phyloP scores from a whole-genome alignment of 2,113 vertebrate species.

The Varanus salvator region DNA sequence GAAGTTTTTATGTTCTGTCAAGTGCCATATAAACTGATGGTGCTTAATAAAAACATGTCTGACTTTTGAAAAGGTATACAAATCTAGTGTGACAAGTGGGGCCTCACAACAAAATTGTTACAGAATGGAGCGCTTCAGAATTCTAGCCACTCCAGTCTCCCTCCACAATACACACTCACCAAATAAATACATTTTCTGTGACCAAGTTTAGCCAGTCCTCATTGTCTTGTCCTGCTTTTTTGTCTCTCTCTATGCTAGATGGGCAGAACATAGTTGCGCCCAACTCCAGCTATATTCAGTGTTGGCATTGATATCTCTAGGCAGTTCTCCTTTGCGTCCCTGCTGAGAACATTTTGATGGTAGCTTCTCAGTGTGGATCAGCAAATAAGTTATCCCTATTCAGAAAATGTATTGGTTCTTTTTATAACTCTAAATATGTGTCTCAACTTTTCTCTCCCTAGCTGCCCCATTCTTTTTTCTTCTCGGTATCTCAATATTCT shows the following conservation, averaged over 20 bases:
- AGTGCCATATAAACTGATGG: not conserved
- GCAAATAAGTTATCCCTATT: not conserved
- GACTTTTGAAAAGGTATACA: not conserved
- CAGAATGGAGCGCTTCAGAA: not conserved
- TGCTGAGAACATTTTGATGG: no score
- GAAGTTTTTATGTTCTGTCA: not conserved
- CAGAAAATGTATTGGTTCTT: not conserved
- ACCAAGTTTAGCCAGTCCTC: not conserved
- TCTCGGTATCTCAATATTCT: not conserved
- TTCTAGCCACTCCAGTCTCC: not conserved
- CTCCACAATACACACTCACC: not conserved
- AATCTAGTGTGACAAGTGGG: not conserved
- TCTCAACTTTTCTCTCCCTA: not conserved
- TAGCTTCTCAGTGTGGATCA: not conserved
- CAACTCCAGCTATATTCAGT: not conserved
- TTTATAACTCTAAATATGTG: not conserved
- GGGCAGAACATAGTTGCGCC: not conserved
- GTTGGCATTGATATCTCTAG: not conserved
- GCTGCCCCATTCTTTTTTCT: not conserved
- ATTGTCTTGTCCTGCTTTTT: not conserved
- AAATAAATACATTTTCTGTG: not conserved
- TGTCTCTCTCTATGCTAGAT: not conserved
- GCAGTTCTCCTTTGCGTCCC: not conserved
- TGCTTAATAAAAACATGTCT: not conserved
- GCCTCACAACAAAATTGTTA: not conserved